Percentiles rank a stretch among this genome's conserved stretches.
These are phyloP conservation scores for Trichacis sp. DNA, from an alignment of 2,888 invertebrate genomes.

Conservation along the genomic window DNA sequence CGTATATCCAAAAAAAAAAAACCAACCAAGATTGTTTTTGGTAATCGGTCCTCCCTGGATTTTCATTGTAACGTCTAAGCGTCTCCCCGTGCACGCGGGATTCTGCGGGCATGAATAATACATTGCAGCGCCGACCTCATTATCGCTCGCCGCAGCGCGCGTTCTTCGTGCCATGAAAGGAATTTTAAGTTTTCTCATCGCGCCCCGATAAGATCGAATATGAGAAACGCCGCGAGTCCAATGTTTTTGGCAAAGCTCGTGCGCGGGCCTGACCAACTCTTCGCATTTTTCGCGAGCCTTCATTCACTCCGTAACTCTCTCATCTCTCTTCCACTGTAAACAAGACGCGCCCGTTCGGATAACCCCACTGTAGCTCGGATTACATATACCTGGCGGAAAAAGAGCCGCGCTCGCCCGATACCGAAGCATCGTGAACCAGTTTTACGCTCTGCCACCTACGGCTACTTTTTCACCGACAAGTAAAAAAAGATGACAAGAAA, in stretches of 20 bases:
- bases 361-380: constrained; percentile 9
- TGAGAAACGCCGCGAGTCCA: background rate
- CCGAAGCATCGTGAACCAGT: background rate
- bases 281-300: too few species aligned
- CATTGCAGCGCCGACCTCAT: constrained; percentile 26
- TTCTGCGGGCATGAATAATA: constrained; percentile 23
- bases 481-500: too few species aligned
- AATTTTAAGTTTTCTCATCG: background rate
- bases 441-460: background rate
- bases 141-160: constrained; percentile 23
- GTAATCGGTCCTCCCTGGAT: too few species aligned
- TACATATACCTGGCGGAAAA: constrained; percentile 17
- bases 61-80: too few species aligned
- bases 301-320: too few species aligned
- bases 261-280: too few species aligned
- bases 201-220: background rate
- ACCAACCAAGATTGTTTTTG: too few species aligned
- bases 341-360: too few species aligned
- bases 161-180: constrained; percentile 12
- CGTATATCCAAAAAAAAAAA: too few species aligned
- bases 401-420: background rate
- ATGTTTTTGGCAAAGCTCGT: background rate
- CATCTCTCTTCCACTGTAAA: too few species aligned
- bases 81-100: too few species aligned
- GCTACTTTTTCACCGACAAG: background rate